phyloP scores from a whole-genome alignment of 2,888 invertebrate species.

The Aquatica leii region DNA sequence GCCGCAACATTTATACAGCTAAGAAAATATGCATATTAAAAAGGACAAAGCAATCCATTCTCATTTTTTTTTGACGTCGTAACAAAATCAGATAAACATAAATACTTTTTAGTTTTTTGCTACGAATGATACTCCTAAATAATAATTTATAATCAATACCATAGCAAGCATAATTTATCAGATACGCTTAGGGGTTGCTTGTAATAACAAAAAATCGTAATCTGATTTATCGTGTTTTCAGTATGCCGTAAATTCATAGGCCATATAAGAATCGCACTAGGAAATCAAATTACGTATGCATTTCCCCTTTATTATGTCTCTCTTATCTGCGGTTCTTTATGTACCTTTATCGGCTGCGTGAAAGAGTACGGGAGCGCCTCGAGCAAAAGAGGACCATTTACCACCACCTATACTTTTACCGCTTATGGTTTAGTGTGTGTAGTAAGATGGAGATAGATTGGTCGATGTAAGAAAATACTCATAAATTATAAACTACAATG shows the following conservation, averaged over 20 bases:
- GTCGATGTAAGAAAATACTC: conserved; percentile 47
- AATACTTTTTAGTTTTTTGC: conserved; percentile 29
- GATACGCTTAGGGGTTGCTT: conserved; percentile 45
- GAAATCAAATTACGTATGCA: conserved; percentile 60
- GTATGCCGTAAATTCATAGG: conserved; percentile 46
- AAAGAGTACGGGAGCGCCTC: conserved; percentile 43
- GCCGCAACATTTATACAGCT: neutral
- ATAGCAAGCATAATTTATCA: conserved; percentile 45
- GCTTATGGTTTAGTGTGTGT: conserved; percentile 40
- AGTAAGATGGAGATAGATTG: conserved; percentile 52
- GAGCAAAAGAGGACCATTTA: conserved; percentile 37
- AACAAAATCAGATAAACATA: conserved; percentile 27
- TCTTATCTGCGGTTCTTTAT: conserved; percentile 56
- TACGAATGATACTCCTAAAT: conserved; percentile 33
- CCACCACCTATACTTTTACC: conserved; percentile 40
- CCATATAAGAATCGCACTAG: conserved; percentile 45
- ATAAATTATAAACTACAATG: conserved; percentile 45
- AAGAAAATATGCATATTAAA: neutral
- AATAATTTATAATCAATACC: conserved; percentile 45
- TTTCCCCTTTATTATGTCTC: conserved; percentile 55
- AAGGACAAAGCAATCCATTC: neutral
- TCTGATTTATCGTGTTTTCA: conserved; percentile 54
- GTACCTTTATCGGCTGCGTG: conserved; percentile 54
- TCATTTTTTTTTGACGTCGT: conserved; percentile 13
- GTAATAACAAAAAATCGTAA: conserved; percentile 51